Base-by-base conservation (phyloP, 2,113 vertebrate species). In the Ranitomeya variabilis region DNA sequence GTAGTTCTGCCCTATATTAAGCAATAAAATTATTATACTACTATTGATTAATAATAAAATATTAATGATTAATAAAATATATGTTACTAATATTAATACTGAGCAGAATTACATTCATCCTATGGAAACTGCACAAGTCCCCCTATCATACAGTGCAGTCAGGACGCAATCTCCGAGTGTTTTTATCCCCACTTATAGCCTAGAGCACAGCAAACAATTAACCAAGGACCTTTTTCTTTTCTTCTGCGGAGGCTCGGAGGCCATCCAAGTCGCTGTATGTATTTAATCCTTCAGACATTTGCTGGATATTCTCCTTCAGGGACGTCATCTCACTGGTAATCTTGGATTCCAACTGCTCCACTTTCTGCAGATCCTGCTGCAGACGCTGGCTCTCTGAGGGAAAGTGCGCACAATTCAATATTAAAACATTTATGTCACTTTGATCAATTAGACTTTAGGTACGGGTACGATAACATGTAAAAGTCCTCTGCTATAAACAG, bases 361-460 rank as follows among this genome's bases (percentile, higher is more conserved):
- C 97, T 92, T 99, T 99, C 94, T 99, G 96, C 62, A 99, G 94
- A 92, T 99, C 97, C 93, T 97, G 95, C 90, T 97, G 97, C 59
- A 99, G 93, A 79, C 95, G 95, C 12, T 97, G 96, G 82, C 96
- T 97, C 89, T 99, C 98, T 99, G 91, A 81, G 91, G 90, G 6
- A 90, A 82, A n/a, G 90, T 82, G 90, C 60, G 90, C n/a, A 90
- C 51, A 6, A 5, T 52, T 88, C 69, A 89, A 82, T 86, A 90
- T 26, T 73, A 89, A 87, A 74, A 87, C 78, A 85, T 66, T 73
- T 79, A 86, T 81, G 85, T 37, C 73, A 45, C 8, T 73, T 0
- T 2, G 26, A 7, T 0, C 3, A 79, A 14, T 55, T 52, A 26
- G 13, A n/a, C 16, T n/a, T 37, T 57, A 69, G 37, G 2, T 45